A percentile compares a stretch with the other conserved stretches of the same genome.
These are phyloP conservation scores for Hesperia comma DNA, from an alignment of 2,888 invertebrate genomes.

Conservation along the genomic window DNA sequence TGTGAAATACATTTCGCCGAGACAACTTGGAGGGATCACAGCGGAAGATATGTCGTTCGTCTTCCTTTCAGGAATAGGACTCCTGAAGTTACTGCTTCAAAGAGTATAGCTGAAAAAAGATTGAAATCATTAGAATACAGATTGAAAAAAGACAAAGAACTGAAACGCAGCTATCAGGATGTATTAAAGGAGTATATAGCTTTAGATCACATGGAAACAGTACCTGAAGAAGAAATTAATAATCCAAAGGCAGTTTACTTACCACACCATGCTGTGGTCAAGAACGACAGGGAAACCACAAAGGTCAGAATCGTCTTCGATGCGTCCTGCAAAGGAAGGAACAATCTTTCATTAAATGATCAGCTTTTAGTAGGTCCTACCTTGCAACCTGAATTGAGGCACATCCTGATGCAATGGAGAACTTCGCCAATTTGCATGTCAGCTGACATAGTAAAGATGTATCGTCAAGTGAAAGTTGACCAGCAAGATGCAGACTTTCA, in stretches of 20 bases:
- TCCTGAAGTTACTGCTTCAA: constrained; percentile 17
- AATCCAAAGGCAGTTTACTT: no score
- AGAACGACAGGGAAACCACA: no score
- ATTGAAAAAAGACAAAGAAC: no score
- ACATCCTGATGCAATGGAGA: constrained; percentile 46
- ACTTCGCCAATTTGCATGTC: constrained; percentile 38
- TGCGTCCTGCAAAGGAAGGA: no score
- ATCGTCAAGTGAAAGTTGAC: constrained; percentile 39
- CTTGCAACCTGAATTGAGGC: constrained; percentile 46
- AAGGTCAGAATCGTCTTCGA: no score
- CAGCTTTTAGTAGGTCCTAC: constrained; percentile 44
- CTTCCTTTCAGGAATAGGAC: constrained; percentile 13
- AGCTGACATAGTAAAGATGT: constrained; percentile 50
- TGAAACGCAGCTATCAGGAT: background rate
- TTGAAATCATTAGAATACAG: constrained; percentile 1
- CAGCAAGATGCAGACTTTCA: constrained; percentile 39
- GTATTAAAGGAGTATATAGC: constrained; percentile 2
- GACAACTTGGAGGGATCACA: no score
- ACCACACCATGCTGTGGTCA: no score
- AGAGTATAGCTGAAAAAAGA: constrained; percentile 9
- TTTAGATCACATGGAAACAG: constrained; percentile 5
- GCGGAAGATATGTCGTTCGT: constrained; percentile 13
- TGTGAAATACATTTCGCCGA: no score
- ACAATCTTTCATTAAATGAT: constrained; percentile 44
- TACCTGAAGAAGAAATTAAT: background rate